Base-by-base conservation (phyloP, 2,113 vertebrate genomes). In the Syngnathus typhle region DNA sequence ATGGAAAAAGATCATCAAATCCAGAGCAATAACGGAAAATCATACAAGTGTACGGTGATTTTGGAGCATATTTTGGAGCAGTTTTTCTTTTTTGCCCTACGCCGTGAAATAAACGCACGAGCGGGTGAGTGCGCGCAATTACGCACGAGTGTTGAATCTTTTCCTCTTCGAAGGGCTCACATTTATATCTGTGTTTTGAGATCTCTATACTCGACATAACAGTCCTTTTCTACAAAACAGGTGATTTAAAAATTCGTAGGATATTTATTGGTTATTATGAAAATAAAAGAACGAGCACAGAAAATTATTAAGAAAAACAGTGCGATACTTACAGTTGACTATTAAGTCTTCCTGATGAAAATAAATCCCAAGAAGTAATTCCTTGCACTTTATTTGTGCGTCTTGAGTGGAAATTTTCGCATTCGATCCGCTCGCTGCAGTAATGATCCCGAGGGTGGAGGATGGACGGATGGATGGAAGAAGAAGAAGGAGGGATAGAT, bases 401-500 rank as follows among this genome's bases (percentile, higher is more conserved):
- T 36, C 55, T 36, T 32, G 55, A 36, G 13, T 58, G 13, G 13
- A 58, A 58, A 36, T 16, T 68, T 89, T 87, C 85, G 83, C 84
- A 86, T 85, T 71, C 76, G 64, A 81, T 58, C 13, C 68, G 54
- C 61, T 62, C 43, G 64, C 51, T 67, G 62, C 59, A 63, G 65
- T 54, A 67, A 79, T 52, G 85, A 87, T 90, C 87, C 89, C 76
- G 73, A 72, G 73, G 70, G 58, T 56, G 71, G 71, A 84, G 37
- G 73, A 68, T 60, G 55, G 27, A 36, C 6, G 55, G 70, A 69
- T 23, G 81, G 80, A 69, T 68, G 1, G 7, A 16, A 18, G 15
- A 58, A 58, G 71, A 62, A 27, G 72, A 61, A 15, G 39, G n/a
- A 41, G n/a, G 41, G 60, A 23, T 44, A 23, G 41, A 36, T 58